A percentile compares a stretch with the other conserved stretches of the same genome.
phyloP scores from a whole-genome alignment of 1,140 invertebrate genomes.

The Caenorhabditis tropicalis region DNA sequence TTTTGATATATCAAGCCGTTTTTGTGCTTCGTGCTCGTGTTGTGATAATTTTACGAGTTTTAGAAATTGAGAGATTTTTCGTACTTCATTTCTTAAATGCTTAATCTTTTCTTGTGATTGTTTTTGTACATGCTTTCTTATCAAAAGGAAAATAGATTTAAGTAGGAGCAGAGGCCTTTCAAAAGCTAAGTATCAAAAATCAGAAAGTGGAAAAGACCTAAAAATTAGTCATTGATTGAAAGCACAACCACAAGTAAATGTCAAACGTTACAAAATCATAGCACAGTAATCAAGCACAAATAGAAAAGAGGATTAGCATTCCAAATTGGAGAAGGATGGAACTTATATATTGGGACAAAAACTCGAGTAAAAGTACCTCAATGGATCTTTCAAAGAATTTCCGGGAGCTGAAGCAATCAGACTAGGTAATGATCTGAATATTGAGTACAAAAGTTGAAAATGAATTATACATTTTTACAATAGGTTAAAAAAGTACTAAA shows the following conservation, averaged over 20 bases:
- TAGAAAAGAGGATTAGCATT: not conserved
- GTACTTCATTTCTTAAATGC: too few relatives aligned
- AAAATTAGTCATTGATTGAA: not conserved
- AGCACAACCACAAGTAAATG: not conserved
- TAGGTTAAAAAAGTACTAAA: not conserved
- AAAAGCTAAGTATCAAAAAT: not conserved
- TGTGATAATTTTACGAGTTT: not conserved
- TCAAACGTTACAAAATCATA: not conserved
- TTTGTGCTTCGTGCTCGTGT: not conserved
- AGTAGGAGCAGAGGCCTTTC: not conserved
- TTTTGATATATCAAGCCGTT: too few relatives aligned
- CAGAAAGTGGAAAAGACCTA: not conserved
- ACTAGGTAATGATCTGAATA: slow-evolving; percentile 64
- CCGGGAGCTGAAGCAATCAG: slow-evolving; percentile 59
- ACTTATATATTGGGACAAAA: not conserved
- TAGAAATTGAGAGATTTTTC: too few relatives aligned
- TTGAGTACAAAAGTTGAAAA: slow-evolving; percentile 32
- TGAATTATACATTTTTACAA: not conserved
- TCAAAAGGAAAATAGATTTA: not conserved
- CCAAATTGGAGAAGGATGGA: not conserved
- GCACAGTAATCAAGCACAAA: not conserved
- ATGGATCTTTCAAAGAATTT: slow-evolving; percentile 58
- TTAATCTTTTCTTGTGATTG: too few relatives aligned
- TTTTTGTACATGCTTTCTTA: too few relatives aligned
- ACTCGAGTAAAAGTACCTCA: slow-evolving; percentile 58